These are phyloP conservation scores for Phyto melanocephala DNA, from an alignment of 2,888 invertebrate species.

Conservation along the genomic window DNA sequence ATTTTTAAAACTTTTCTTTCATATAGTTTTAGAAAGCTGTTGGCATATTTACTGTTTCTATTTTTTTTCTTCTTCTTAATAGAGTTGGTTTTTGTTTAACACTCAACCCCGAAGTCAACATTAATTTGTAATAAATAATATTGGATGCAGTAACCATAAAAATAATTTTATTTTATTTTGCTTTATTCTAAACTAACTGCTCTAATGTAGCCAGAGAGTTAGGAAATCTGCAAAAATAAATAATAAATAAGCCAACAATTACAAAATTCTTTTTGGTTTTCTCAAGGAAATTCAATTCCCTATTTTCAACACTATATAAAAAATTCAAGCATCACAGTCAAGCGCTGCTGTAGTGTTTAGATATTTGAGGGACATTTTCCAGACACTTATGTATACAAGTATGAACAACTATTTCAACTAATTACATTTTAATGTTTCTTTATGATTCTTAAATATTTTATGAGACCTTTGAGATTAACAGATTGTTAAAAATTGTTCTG, in stretches of 20 bases:
- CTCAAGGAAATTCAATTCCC: conserved; percentile 4
- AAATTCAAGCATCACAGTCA: conserved; percentile 4
- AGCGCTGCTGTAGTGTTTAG: background rate
- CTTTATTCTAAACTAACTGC: background rate
- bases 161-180: background rate
- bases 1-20: conserved; percentile 40
- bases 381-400: background rate
- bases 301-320: conserved; percentile 36
- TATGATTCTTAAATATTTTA: conserved; percentile 46
- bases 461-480: conserved; percentile 23
- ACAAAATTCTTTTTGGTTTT: conserved; percentile 31
- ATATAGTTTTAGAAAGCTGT: background rate
- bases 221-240: conserved; percentile 35
- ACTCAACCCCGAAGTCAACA: background rate
- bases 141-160: background rate
- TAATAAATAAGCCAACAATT: conserved; percentile 55
- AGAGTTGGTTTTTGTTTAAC: background rate
- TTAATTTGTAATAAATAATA: conserved; percentile 30
- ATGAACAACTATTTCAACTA: conserved; percentile 31
- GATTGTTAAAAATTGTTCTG: background rate
- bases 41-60: conserved; percentile 22
- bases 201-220: conserved; percentile 14
- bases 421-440: conserved; percentile 60
- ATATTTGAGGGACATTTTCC: conserved; percentile 30
- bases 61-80: background rate